Evolutionary conservation across 2,797 vertebrate species (phyloP).

Genomic region (Acipenser transmontanus): DNA sequence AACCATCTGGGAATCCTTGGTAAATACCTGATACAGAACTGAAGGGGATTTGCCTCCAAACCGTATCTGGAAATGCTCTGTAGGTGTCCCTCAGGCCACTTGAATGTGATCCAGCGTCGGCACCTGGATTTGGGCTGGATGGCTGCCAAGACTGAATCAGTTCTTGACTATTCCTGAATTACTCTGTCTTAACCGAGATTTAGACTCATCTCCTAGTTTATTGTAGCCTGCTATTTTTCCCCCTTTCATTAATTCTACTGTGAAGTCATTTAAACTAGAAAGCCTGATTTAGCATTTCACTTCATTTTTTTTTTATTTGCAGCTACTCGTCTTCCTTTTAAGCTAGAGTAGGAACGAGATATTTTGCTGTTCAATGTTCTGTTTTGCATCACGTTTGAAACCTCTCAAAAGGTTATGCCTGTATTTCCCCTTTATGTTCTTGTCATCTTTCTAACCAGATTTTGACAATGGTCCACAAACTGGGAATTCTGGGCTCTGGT

Average conservation of each 20-base stretch:
- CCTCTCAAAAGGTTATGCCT: neutral
- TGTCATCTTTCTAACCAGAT: neutral
- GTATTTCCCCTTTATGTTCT: neutral
- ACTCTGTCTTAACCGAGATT: conserved; percentile 33
- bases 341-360: neutral
- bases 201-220: conserved; percentile 37
- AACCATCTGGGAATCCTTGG: conserved; percentile 55
- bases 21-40: conserved; percentile 44
- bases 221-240: conserved; percentile 21
- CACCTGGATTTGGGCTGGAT: conserved; percentile 53
- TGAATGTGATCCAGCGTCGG: conserved; percentile 45
- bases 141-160: conserved; percentile 31
- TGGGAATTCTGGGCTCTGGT: conserved; percentile 13
- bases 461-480: neutral
- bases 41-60: conserved; percentile 44
- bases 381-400: neutral
- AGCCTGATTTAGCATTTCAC: neutral
- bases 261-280: conserved; percentile 8
- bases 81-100: conserved; percentile 61
- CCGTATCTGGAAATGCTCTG: conserved; percentile 49
- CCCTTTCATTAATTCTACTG: neutral
- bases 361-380: neutral
- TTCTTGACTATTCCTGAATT: conserved; percentile 43
- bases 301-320: neutral
- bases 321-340: neutral